A percentile compares a stretch with the other conserved stretches of the same genome.
Evolutionary conservation across 2,888 invertebrate species (phyloP).

Genomic region (Patella caerulea): DNA sequence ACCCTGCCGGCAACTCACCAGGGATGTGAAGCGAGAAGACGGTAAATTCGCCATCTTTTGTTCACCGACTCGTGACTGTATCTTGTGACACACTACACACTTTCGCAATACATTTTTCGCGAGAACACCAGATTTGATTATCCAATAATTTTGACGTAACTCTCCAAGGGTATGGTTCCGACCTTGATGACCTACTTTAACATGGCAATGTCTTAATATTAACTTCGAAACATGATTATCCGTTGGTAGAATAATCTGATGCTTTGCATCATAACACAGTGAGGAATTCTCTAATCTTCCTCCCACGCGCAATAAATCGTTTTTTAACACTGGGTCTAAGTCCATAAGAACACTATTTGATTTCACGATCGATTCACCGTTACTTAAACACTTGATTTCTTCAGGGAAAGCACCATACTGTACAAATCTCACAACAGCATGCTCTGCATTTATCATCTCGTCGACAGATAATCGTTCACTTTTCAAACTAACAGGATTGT

Average conservation of each 20-base stretch:
- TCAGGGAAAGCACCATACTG: neutral
- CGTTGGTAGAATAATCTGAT: conserved; percentile 22
- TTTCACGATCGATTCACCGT: conserved; percentile 11
- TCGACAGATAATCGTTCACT: neutral
- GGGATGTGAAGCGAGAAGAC: neutral
- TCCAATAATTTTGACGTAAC: conserved; percentile 23
- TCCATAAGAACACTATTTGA: neutral
- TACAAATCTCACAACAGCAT: conserved; percentile 7
- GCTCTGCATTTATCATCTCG: neutral
- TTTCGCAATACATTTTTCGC: neutral
- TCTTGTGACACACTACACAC: conserved; percentile 10
- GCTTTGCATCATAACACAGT: conserved; percentile 17
- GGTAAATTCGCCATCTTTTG: conserved; percentile 14
- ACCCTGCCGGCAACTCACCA: too few relatives aligned
- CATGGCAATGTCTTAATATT: conserved; percentile 16
- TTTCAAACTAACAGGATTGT: neutral
- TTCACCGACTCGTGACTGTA: neutral
- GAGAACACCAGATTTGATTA: neutral
- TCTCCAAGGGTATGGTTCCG: conserved; percentile 1
- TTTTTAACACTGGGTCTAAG: conserved; percentile 5
- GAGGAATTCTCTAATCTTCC: conserved; percentile 6
- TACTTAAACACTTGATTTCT: neutral
- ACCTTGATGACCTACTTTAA: conserved; percentile 16
- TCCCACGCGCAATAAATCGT: conserved; percentile 12
- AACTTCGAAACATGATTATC: conserved; percentile 16